Evolutionary conservation across 2,113 vertebrate species (phyloP).

Genomic region (Callopanchax toddi): DNA sequence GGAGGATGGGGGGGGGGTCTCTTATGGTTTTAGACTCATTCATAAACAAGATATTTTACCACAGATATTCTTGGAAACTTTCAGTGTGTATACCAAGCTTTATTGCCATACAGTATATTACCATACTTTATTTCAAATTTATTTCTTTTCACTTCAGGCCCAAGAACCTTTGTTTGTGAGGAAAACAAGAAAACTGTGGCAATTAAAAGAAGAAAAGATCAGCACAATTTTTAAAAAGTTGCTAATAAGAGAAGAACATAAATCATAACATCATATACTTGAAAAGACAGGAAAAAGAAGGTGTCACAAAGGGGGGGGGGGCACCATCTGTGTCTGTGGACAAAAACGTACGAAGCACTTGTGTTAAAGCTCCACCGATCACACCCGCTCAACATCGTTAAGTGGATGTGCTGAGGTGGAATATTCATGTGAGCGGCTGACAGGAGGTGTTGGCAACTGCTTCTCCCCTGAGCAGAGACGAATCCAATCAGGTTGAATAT

Average conservation of each 20-base stretch:
- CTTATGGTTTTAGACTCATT: slow-evolving; percentile 32
- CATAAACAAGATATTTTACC: slow-evolving; percentile 30
- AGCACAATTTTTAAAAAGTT: slow-evolving; percentile 18
- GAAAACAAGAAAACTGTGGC: slow-evolving; percentile 3
- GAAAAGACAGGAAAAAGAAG: not conserved
- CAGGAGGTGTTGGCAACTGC: slow-evolving; percentile 18
- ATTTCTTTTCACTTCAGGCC: slow-evolving; percentile 11
- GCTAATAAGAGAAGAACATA: slow-evolving; percentile 26
- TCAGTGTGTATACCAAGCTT: too few species aligned
- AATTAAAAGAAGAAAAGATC: slow-evolving; percentile 29
- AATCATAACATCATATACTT: slow-evolving; percentile 34
- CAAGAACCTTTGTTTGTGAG: slow-evolving; percentile 28
- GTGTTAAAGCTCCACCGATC: slow-evolving; percentile 41
- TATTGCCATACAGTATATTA: too few species aligned
- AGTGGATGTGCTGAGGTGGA: slow-evolving; percentile 50
- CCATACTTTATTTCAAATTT: too few species aligned
- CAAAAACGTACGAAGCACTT: slow-evolving; percentile 34
- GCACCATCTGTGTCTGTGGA: slow-evolving; percentile 48
- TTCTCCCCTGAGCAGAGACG: slow-evolving; percentile 28
- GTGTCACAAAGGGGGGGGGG: slow-evolving; percentile 10
- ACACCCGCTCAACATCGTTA: slow-evolving; percentile 45
- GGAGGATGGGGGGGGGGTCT: slow-evolving; percentile 19
- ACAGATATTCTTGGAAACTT: slow-evolving; percentile 8
- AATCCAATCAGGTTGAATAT: slow-evolving; percentile 6
- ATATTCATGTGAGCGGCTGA: slow-evolving; percentile 50